Evolutionary conservation across 2,888 invertebrate genomes (phyloP).

Genomic region (Drosophila ezoana): DNA sequence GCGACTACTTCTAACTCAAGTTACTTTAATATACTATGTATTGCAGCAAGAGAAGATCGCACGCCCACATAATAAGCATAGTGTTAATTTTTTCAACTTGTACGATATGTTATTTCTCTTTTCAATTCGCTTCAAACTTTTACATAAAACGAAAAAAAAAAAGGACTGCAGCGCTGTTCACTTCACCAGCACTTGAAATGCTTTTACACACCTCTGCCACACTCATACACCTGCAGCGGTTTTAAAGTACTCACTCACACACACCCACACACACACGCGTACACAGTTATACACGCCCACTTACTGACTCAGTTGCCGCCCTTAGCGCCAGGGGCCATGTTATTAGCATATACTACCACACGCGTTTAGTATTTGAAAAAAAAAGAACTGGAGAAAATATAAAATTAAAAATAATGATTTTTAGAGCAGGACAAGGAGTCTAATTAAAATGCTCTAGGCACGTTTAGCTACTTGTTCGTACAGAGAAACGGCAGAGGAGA

Average conservation of each 20-base stretch:
- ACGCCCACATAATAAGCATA: constrained; percentile 51
- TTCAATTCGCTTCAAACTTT: constrained; percentile 41
- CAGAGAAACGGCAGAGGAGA: neutral
- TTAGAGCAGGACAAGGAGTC: constrained; percentile 55
- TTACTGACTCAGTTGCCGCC: constrained; percentile 25
- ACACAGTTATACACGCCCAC: constrained; percentile 16
- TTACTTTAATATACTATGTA: constrained; percentile 22
- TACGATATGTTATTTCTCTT: constrained; percentile 47
- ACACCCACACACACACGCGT: constrained; percentile 8
- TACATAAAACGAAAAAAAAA: constrained; percentile 12
- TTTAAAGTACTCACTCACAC: constrained; percentile 45
- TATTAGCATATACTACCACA: constrained; percentile 63
- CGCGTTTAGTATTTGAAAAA: constrained; percentile 55
- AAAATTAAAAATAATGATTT: constrained; percentile 63
- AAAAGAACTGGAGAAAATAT: neutral
- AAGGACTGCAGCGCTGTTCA: constrained; percentile 33
- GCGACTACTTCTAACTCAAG: constrained; percentile 32
- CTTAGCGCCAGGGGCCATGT: constrained; percentile 33
- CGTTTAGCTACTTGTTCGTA: neutral
- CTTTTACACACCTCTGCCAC: constrained; percentile 53
- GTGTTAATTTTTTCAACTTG: constrained; percentile 29
- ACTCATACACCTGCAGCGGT: constrained; percentile 58
- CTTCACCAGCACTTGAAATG: constrained; percentile 62
- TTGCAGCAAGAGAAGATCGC: constrained; percentile 16
- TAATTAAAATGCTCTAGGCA: constrained; percentile 37